Conservation (phyloP, 1,140 invertebrate species). For the Harlomillsia oculata region DNA sequence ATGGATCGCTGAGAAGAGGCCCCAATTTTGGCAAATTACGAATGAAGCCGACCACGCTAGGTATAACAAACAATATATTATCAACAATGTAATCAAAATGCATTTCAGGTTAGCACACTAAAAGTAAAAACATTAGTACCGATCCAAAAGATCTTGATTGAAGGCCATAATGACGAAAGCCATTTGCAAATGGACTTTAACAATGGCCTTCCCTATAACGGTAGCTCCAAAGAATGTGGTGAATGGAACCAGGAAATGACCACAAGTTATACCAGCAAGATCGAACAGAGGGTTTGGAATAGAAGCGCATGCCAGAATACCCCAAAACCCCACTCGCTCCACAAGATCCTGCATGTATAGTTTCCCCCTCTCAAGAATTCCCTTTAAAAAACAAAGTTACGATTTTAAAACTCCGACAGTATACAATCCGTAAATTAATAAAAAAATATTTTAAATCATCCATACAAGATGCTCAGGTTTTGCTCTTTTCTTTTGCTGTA, state of each 20-base stretch:
- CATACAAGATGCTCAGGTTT: constrained; percentile 38
- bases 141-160: constrained; percentile 78
- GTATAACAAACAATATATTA: neutral
- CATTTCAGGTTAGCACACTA: neutral
- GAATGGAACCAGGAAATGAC: constrained; percentile 97
- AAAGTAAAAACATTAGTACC: constrained; percentile 38
- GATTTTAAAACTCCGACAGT: neutral
- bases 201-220: constrained; percentile 91
- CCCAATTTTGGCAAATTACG: constrained; percentile 28
- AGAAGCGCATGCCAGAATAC: constrained; percentile 94
- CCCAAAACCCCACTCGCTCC: constrained; percentile 90
- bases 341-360: constrained; percentile 83
- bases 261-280: constrained; percentile 95
- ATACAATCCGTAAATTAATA: neutral
- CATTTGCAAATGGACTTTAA: constrained; percentile 99
- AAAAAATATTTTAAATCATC: constrained; percentile 20
- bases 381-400: constrained; percentile 38
- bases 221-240: constrained; percentile 99
- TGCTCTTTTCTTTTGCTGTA: constrained; percentile 50
- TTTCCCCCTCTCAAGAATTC: constrained; percentile 67
- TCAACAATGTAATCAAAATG: neutral
- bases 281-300: constrained; percentile 99
- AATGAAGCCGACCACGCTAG: constrained; percentile 26
- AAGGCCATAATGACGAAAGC: constrained; percentile 96
- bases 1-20: constrained; percentile 26